Evolutionary conservation across 1,140 invertebrate genomes (phyloP), one percentile per base, ranked within the genome.

Genomic region (Nephila pilipes): DNA sequence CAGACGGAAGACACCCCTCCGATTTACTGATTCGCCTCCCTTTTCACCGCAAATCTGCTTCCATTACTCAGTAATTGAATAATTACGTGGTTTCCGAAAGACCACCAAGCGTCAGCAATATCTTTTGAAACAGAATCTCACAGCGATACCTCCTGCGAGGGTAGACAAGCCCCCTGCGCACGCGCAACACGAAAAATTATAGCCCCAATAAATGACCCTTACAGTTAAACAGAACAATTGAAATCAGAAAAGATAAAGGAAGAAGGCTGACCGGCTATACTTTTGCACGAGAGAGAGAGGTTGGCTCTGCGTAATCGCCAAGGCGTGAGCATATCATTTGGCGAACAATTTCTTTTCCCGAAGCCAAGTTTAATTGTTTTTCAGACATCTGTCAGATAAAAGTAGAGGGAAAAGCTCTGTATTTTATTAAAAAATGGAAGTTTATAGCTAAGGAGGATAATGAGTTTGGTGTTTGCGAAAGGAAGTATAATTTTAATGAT

Each of bases 401-500:
- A 58, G 54, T 14, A 22, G 60, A 12, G 32, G 18, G 69, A 69
- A 25, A 10, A 55, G 18, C 38, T 54, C n/a, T 32, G 25, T 25
- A 69, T 69, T 46, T 25, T 57, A 89, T 79, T 75, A 79, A 89
- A 69, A 69, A 69, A 89, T 36, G 22, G 29, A 54, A 25, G 65
- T 89, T 89, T 89, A 89, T 90, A 55, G 46, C 75, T 38, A 16
- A 22, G 14, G 25, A 83, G 38, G 32, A 90, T 55, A 90, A 83
- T 58, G 32, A 57, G 75, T 90, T 90, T n/a, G 54, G 89, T 90
- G 89, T 90, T 89, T 22, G 46, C 16, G 89, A 89, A 38, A 75
- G 89, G 89, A 90, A 90, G 89, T 83, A 55, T n/a, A n/a, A 80
- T 10, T 89, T 89, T 89, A 79, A 89, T 89, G 87, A 46, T 14